Conservation (phyloP, 2,113 vertebrate species). For the Gymnobelideus leadbeateri region DNA sequence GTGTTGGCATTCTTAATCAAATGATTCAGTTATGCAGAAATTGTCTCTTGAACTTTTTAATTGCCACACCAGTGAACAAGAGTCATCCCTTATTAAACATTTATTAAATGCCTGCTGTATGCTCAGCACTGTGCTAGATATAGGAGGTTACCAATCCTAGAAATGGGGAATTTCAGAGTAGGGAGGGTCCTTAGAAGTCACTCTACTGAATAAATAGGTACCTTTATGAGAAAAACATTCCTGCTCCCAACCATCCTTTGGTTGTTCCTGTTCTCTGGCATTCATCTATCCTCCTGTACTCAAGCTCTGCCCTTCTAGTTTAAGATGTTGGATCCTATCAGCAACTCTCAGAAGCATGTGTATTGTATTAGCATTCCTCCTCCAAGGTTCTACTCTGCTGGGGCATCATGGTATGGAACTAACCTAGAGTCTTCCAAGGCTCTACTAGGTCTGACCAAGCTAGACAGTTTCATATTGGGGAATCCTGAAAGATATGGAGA, state of each 20-base stretch:
- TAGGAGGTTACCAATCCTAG: neutral
- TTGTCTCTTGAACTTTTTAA: neutral
- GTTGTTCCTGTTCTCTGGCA: neutral
- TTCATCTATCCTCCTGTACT: neutral
- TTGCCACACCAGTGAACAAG: neutral
- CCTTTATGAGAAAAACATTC: neutral
- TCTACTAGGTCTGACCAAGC: neutral
- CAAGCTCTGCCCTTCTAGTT: neutral
- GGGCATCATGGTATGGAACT: neutral
- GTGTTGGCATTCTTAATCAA: neutral
- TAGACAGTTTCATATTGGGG: neutral
- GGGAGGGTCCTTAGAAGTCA: neutral
- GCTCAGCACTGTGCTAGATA: neutral
- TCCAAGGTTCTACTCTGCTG: neutral
- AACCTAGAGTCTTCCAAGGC: neutral
- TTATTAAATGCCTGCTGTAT: neutral
- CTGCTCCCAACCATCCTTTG: neutral
- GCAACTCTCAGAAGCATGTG: neutral
- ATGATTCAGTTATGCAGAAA: neutral
- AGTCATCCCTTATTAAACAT: neutral
- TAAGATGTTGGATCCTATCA: neutral
- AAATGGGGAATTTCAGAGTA: neutral
- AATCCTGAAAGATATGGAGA: neutral
- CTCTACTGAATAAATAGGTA: neutral
- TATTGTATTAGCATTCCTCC: neutral